These are phyloP conservation scores for Phlogophora meticulosa DNA, from an alignment of 2,888 invertebrate genomes.

Conservation along the genomic window DNA sequence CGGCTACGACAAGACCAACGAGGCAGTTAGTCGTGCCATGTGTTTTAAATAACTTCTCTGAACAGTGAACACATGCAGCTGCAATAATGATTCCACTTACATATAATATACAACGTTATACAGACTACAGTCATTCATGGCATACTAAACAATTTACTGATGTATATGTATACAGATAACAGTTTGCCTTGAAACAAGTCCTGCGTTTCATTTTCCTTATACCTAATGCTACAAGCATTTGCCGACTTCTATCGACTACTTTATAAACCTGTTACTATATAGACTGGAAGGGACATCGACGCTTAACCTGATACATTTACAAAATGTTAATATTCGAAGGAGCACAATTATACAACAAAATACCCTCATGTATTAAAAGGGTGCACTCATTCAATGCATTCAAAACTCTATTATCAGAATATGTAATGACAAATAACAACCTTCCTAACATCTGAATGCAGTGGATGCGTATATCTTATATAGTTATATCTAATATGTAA, in stretches of 20 bases:
- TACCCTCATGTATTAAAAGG: too few species aligned
- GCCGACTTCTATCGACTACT: slow-evolving; percentile 18
- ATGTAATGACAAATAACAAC: too few species aligned
- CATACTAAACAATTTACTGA: slow-evolving; percentile 39
- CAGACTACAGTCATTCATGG: slow-evolving; percentile 41
- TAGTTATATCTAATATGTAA: too few species aligned
- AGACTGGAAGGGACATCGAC: too few species aligned
- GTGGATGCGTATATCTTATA: too few species aligned
- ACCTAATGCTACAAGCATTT: slow-evolving; percentile 21
- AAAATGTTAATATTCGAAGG: too few species aligned
- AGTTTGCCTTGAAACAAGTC: slow-evolving; percentile 61
- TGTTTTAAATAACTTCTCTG: slow-evolving; percentile 12
- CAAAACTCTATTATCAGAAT: too few species aligned
- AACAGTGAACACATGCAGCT: slow-evolving; percentile 32
- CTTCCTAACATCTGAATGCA: too few species aligned
- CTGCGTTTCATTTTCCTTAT: slow-evolving; percentile 61
- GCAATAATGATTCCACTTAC: slow-evolving; percentile 36
- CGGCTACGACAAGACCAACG: too few species aligned
- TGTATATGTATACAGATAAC: slow-evolving; percentile 53
- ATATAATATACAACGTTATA: slow-evolving; percentile 46
- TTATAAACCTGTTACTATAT: neutral
- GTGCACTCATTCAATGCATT: too few species aligned
- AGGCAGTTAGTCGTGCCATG: neutral
- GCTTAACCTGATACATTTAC: too few species aligned
- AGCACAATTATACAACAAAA: too few species aligned